These are phyloP conservation scores for Acromyrmex heyeri DNA, from an alignment of 1,140 invertebrate genomes.

Conservation along the genomic window DNA sequence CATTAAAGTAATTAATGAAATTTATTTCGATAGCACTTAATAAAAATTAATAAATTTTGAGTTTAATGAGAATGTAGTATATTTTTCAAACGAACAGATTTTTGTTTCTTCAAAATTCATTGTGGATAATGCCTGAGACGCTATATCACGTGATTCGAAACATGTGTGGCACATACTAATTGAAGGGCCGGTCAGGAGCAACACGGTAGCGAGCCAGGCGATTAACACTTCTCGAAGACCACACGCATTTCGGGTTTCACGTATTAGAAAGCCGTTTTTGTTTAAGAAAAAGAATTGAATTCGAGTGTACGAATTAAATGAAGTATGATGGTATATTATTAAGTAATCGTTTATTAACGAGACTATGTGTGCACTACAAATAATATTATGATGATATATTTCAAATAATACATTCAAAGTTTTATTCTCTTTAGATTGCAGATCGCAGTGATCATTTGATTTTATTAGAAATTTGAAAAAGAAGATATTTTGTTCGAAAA, in stretches of 20 bases:
- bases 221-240: constrained; percentile 85
- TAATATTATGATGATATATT: neutral
- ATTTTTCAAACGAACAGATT: neutral
- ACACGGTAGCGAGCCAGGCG: constrained; percentile 83
- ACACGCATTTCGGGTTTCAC: constrained; percentile 80
- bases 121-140: constrained; percentile 27
- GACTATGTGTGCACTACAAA: neutral
- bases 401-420: neutral
- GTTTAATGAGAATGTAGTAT: neutral
- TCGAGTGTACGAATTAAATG: constrained; percentile 3
- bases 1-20: neutral
- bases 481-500: neutral
- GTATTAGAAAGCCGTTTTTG: constrained; percentile 56
- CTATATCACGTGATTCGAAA: constrained; percentile 44
- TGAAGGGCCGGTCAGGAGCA: constrained; percentile 83
- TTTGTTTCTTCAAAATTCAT: neutral
- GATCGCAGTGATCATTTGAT: neutral
- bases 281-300: constrained; percentile 51
- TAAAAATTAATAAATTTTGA: neutral
- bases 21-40: neutral
- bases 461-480: neutral
- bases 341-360: constrained; percentile 20
- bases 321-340: constrained; percentile 14
- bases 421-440: neutral
- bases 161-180: constrained; percentile 83